Evolutionary conservation across 2,888 invertebrate species (phyloP).

Genomic region (Lamellibrachia columna): DNA sequence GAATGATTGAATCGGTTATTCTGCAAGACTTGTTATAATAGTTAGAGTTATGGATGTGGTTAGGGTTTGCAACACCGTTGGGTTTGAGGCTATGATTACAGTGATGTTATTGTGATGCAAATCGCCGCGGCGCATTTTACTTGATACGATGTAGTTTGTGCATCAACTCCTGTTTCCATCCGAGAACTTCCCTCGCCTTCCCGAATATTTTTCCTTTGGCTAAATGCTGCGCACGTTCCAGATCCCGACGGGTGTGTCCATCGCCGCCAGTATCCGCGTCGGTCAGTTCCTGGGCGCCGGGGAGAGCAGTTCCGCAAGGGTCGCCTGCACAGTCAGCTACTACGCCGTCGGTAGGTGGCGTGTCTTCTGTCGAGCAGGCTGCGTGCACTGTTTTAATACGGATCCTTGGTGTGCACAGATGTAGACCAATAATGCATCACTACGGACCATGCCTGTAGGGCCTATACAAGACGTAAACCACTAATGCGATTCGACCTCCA

Average conservation of each 20-base stretch:
- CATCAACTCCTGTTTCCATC: background rate
- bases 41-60: too few species aligned
- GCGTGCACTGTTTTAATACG: background rate
- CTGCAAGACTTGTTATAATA: too few species aligned
- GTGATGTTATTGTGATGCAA: background rate
- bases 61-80: too few species aligned
- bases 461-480: too few species aligned
- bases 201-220: background rate
- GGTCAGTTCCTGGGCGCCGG: background rate
- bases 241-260: background rate
- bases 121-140: background rate
- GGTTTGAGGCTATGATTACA: background rate
- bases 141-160: background rate
- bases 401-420: too few species aligned
- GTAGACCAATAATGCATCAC: too few species aligned
- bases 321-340: background rate
- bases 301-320: background rate
- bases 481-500: too few species aligned
- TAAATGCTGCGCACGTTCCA: background rate
- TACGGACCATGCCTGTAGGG: too few species aligned
- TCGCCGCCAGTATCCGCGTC: background rate
- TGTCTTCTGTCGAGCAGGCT: background rate
- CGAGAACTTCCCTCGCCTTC: background rate
- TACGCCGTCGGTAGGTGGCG: constrained; percentile 16
- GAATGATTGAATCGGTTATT: too few species aligned